Percentiles rank a stretch among this genome's conserved stretches.
These are phyloP conservation scores for Antigone vipio DNA, from an alignment of 2,113 vertebrate genomes.

Conservation along the genomic window DNA sequence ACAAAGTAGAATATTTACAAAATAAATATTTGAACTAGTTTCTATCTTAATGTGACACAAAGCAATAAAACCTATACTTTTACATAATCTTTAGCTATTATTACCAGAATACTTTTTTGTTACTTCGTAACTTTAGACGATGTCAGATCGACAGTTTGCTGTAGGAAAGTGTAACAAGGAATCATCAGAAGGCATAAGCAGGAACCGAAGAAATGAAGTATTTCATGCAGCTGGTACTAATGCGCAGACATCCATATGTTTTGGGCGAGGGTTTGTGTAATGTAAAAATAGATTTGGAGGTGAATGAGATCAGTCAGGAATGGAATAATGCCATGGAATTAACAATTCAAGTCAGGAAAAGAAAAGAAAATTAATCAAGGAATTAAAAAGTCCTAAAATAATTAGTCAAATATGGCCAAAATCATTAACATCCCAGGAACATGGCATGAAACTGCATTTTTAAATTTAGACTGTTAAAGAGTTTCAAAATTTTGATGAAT, in stretches of 20 bases:
- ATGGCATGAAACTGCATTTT: background rate
- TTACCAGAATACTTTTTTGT: background rate
- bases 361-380: background rate
- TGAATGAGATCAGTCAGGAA: background rate
- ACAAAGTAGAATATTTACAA: background rate
- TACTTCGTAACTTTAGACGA: background rate
- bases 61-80: background rate
- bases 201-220: background rate
- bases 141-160: background rate
- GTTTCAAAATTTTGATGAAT: background rate
- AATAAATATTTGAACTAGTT: background rate
- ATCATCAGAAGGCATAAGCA: background rate
- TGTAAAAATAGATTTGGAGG: background rate
- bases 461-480: background rate
- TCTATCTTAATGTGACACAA: background rate
- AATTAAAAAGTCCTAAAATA: background rate
- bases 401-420: background rate
- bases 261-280: background rate
- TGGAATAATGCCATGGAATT: background rate
- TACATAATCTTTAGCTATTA: background rate
- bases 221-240: background rate
- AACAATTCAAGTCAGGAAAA: background rate
- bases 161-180: background rate
- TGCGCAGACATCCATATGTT: background rate
- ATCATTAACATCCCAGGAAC: background rate